Percentiles rank a stretch among this genome's conserved stretches.
Conservation (phyloP, 2,113 vertebrate genomes). For the Aspidoscelis tigris region DNA sequence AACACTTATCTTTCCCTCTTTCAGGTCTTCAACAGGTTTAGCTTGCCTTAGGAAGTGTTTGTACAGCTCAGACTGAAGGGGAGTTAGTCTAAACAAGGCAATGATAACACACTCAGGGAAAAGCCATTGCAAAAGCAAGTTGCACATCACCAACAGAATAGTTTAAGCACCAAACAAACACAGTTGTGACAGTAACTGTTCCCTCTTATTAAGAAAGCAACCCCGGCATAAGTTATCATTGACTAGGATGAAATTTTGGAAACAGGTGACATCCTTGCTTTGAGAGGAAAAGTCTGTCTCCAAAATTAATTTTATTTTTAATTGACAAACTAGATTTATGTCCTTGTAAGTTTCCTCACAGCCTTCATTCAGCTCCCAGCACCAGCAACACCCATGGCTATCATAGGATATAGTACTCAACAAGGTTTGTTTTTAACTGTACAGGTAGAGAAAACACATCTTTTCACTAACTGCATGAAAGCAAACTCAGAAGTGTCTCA, state of each 20-base stretch:
- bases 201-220: background rate
- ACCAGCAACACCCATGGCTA: background rate
- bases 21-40: constrained; percentile 87
- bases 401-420: background rate
- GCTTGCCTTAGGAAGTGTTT: constrained; percentile 90
- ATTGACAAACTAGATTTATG: background rate
- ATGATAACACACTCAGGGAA: background rate
- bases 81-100: constrained; percentile 81
- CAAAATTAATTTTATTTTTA: background rate
- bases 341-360: background rate
- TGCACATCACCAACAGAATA: background rate
- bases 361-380: background rate
- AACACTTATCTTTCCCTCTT: constrained; percentile 87
- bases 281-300: background rate
- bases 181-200: too few relatives aligned
- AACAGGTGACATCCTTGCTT: background rate
- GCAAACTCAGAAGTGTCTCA: too few relatives aligned
- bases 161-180: background rate
- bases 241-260: background rate
- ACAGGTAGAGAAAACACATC: background rate
- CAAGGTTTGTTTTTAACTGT: background rate
- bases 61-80: constrained; percentile 90
- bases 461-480: background rate
- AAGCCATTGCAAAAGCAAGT: background rate
- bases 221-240: background rate